Percentiles rank a stretch among this genome's conserved stretches.
phyloP scores from a whole-genome alignment of 2,797 vertebrate species.

The Lindbergichthys nudifrons region DNA sequence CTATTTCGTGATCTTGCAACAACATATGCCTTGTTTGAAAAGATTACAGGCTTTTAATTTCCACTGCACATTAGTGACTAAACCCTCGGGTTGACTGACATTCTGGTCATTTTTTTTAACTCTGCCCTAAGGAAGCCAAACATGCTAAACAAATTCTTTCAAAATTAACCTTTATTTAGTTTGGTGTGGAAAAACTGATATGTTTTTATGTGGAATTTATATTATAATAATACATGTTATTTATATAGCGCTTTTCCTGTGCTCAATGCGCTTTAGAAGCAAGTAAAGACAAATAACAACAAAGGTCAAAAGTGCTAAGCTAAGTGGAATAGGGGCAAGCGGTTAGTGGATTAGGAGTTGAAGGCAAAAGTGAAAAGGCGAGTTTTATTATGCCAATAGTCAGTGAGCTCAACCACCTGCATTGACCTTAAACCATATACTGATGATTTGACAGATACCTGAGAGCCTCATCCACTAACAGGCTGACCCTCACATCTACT shows the following conservation, averaged over 20 bases:
- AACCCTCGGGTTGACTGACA: constrained; percentile 5
- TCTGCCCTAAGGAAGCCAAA: background rate
- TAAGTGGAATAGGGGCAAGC: too few relatives aligned
- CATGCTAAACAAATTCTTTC: background rate
- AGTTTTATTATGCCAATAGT: background rate
- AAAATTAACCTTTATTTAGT: background rate
- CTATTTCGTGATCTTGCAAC: background rate
- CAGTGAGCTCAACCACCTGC: background rate
- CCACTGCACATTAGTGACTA: background rate
- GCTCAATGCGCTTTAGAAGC: too few relatives aligned
- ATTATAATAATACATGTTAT: background rate
- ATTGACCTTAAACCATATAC: constrained; percentile 11
- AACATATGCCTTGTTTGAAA: constrained; percentile 12
- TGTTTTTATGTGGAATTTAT: constrained; percentile 17
- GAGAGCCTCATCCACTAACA: constrained; percentile 7
- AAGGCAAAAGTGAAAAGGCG: too few relatives aligned
- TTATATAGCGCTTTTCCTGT: too few relatives aligned
- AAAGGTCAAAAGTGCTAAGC: too few relatives aligned
- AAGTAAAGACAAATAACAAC: too few relatives aligned
- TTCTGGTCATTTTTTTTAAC: constrained; percentile 11
- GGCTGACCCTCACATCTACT: constrained; percentile 6
- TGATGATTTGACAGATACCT: constrained; percentile 37
- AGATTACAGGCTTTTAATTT: constrained; percentile 17
- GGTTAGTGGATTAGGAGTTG: too few relatives aligned
- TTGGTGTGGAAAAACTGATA: background rate